Conservation (phyloP, 1,140 invertebrate genomes). For the Onthophagus taurus region DNA sequence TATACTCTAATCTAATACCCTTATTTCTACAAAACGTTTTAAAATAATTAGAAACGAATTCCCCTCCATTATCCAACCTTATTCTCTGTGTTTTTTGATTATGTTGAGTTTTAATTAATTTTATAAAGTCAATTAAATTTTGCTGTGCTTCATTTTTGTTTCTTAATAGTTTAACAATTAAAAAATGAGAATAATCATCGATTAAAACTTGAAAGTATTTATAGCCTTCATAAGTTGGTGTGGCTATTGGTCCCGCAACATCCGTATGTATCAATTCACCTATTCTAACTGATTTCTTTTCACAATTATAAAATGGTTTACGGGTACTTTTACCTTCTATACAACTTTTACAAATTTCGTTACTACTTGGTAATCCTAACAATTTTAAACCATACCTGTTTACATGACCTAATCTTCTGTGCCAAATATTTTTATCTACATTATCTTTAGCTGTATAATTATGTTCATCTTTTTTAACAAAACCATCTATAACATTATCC, state of each 20-base stretch:
- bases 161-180: slow-evolving; percentile 18
- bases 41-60: too few species aligned
- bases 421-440: slow-evolving; percentile 9
- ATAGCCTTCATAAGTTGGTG: slow-evolving; percentile 16
- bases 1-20: too few species aligned
- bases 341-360: slow-evolving; percentile 17
- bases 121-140: too few species aligned
- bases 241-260: slow-evolving; percentile 16
- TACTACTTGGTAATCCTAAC: slow-evolving; percentile 11
- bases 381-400: slow-evolving; percentile 19
- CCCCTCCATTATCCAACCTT: too few species aligned
- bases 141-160: slow-evolving; percentile 24
- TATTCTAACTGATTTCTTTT: slow-evolving; percentile 14
- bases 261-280: slow-evolving; percentile 27
- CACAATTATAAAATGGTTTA: slow-evolving; percentile 16
- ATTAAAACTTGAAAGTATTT: slow-evolving; percentile 27
- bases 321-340: slow-evolving; percentile 17
- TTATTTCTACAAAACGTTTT: too few species aligned
- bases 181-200: slow-evolving; percentile 29
- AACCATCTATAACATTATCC: too few species aligned
- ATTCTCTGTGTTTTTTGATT: too few species aligned
- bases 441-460: too few species aligned
- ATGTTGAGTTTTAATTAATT: too few species aligned
- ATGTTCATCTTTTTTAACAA: too few species aligned
- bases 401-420: slow-evolving; percentile 22